Conservation (phyloP, 1,140 invertebrate genomes). For the Maconellicoccus hirsutus region DNA sequence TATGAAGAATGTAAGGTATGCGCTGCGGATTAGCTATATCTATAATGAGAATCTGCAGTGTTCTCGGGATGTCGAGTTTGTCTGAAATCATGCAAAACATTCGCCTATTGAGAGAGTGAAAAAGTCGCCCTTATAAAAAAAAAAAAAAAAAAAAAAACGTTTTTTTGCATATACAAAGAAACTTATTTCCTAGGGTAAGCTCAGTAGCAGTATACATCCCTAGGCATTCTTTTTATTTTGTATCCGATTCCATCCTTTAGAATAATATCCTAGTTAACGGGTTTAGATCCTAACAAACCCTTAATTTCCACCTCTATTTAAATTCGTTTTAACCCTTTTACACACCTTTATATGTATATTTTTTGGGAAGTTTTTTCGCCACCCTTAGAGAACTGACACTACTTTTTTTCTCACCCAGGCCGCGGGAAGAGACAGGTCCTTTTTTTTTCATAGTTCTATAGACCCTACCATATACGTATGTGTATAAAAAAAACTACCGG, state of each 20-base stretch:
- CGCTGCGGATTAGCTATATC: neutral
- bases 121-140: constrained; percentile 18
- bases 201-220: constrained; percentile 18
- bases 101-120: neutral
- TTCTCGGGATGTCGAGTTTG: neutral
- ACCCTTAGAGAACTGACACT: constrained; percentile 16
- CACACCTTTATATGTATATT: constrained; percentile 16
- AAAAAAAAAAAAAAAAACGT: no score
- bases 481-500: constrained; percentile 16
- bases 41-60: constrained; percentile 15
- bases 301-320: constrained; percentile 22
- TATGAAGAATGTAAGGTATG: neutral
- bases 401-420: constrained; percentile 18
- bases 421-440: constrained; percentile 12
- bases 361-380: constrained; percentile 11
- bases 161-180: constrained; percentile 22
- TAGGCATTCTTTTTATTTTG: constrained; percentile 21
- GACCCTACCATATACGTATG: constrained; percentile 9
- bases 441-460: neutral
- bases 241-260: constrained; percentile 21
- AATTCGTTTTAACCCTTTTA: constrained; percentile 22
- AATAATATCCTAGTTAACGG: constrained; percentile 22
- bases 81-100: constrained; percentile 18
- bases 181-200: constrained; percentile 15
- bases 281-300: constrained; percentile 21